Evolutionary conservation across 2,113 vertebrate species (phyloP).

Genomic region (Passer montanus): DNA sequence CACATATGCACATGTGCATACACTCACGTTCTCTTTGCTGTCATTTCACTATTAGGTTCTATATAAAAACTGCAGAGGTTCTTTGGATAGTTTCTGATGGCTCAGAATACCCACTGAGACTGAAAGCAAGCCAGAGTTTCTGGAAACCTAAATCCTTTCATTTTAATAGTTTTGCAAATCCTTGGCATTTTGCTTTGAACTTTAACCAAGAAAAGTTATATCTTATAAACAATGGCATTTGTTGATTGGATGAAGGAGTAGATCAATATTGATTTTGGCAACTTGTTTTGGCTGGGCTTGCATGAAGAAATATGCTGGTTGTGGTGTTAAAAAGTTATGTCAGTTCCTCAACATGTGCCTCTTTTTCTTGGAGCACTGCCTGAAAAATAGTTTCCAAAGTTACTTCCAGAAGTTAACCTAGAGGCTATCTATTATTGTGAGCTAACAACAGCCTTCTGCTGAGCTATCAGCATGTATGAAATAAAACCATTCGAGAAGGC

Average conservation of each 20-base stretch:
- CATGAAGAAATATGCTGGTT: conserved; percentile 80
- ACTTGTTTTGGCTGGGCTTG: conserved; percentile 71
- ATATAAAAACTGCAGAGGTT: conserved; percentile 37
- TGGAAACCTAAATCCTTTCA: conserved; percentile 75
- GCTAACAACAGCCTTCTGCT: conserved; percentile 14
- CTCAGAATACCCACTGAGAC: conserved; percentile 63
- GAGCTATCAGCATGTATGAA: conserved; percentile 13
- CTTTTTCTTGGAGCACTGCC: conserved; percentile 81
- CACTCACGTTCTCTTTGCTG: neutral
- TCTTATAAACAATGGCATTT: conserved; percentile 95
- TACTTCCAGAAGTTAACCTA: conserved; percentile 81
- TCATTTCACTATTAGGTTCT: neutral
- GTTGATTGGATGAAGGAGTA: conserved; percentile 87
- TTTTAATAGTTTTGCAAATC: conserved; percentile 81
- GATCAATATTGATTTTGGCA: conserved; percentile 88
- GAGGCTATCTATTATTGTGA: conserved; percentile 57
- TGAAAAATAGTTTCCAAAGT: conserved; percentile 79
- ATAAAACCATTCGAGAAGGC: neutral
- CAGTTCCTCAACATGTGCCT: conserved; percentile 85
- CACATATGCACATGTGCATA: neutral
- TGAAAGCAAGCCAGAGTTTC: conserved; percentile 73
- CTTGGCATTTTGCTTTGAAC: conserved; percentile 88
- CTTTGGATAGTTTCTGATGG: conserved; percentile 61
- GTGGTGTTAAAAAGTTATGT: conserved; percentile 90
- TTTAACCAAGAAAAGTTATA: conserved; percentile 93